Evolutionary conservation across 2,113 vertebrate species (phyloP).

Genomic region (Phoenicopterus ruber): DNA sequence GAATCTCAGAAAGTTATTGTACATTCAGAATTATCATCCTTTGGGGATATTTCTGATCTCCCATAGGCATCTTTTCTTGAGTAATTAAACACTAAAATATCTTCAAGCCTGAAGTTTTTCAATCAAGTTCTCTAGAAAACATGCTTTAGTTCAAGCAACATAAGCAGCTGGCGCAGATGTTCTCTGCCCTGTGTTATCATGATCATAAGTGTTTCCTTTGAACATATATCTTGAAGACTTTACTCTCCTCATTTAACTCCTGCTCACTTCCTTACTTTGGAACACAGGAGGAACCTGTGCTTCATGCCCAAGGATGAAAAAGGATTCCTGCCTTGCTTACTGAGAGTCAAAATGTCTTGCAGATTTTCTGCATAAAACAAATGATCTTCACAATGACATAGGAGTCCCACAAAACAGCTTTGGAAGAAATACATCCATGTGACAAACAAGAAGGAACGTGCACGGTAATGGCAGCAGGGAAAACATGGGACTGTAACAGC

Average conservation of each 20-base stretch:
- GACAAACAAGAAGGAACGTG: neutral
- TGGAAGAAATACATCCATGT: neutral
- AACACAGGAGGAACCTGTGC: neutral
- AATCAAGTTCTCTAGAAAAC: neutral
- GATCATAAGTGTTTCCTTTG: neutral
- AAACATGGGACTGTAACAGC: neutral
- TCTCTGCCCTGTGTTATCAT: neutral
- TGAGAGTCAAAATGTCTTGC: neutral
- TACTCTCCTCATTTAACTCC: neutral
- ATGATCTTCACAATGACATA: neutral
- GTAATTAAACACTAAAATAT: constrained; percentile 3
- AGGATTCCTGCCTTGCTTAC: neutral
- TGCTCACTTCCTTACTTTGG: neutral
- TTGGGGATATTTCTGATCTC: neutral
- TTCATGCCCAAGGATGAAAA: neutral
- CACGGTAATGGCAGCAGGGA: neutral
- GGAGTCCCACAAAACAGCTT: neutral
- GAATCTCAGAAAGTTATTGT: neutral
- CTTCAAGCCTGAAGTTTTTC: neutral
- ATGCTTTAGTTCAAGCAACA: neutral
- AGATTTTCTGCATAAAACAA: neutral
- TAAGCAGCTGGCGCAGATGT: neutral
- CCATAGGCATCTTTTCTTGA: neutral
- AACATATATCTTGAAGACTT: neutral
- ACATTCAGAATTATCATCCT: neutral